Evolutionary conservation across 2,888 invertebrate genomes (phyloP).

Genomic region (Slavum lentiscoides): DNA sequence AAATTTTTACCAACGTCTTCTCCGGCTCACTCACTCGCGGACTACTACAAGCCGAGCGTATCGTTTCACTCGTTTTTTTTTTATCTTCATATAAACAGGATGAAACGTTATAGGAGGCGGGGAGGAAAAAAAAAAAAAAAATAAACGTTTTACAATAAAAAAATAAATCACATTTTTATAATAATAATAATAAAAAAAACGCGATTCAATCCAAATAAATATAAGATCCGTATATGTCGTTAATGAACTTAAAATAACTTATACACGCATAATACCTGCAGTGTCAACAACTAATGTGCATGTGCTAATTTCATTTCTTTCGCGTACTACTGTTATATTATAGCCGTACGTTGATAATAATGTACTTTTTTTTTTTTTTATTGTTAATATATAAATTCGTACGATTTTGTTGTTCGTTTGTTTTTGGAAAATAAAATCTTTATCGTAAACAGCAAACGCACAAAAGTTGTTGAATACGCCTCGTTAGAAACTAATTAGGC

Average conservation of each 20-base stretch:
- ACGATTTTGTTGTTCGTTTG: too few species aligned
- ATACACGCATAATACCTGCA: slow-evolving; percentile 1
- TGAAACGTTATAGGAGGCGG: too few species aligned
- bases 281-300: slow-evolving; percentile 51
- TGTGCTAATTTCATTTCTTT: slow-evolving; percentile 36
- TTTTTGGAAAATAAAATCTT: too few species aligned
- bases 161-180: slow-evolving; percentile 30
- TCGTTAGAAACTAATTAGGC: slow-evolving; percentile 37
- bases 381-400: too few species aligned
- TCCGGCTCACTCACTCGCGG: too few species aligned
- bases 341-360: too few species aligned
- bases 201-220: slow-evolving; percentile 1
- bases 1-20: too few species aligned
- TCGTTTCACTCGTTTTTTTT: too few species aligned
- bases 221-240: slow-evolving; percentile 14
- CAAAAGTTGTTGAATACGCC: slow-evolving; percentile 49
- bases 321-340: too few species aligned
- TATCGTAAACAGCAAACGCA: slow-evolving; percentile 49
- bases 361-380: not conserved
- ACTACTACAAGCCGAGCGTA: too few species aligned
- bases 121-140: too few species aligned
- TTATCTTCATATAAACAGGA: too few species aligned
- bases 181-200: not conserved
- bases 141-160: not conserved
- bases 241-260: slow-evolving; percentile 6